Percentiles rank a stretch among this genome's conserved stretches.
Evolutionary conservation across 2,797 vertebrate genomes (phyloP).

Genomic region (Chelon labrosus): DNA sequence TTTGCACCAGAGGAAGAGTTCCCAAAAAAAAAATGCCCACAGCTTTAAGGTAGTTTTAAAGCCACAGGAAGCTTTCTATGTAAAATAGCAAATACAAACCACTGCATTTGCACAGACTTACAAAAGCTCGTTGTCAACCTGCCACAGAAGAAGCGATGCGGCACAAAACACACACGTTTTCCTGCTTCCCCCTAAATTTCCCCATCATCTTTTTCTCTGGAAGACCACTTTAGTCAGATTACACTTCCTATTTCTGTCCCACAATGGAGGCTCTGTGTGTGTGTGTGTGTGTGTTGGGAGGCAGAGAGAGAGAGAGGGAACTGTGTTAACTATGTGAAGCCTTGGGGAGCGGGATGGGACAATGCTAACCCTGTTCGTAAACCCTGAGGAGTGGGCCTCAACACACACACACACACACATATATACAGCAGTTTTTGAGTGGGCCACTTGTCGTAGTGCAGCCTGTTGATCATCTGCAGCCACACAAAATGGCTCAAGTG

Average conservation of each 20-base stretch:
- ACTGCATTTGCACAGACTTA: not conserved
- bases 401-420: slow-evolving; percentile 27
- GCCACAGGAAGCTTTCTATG: too few relatives aligned
- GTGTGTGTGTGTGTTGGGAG: slow-evolving; percentile 13
- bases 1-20: too few relatives aligned
- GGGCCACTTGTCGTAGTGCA: slow-evolving; percentile 63
- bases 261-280: slow-evolving; percentile 76
- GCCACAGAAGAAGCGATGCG: not conserved
- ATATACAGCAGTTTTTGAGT: slow-evolving; percentile 39
- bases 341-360: slow-evolving; percentile 69
- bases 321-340: slow-evolving; percentile 72
- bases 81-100: not conserved
- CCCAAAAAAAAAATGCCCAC: too few relatives aligned
- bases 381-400: slow-evolving; percentile 66
- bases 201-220: slow-evolving; percentile 31
- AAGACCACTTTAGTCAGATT: slow-evolving; percentile 63
- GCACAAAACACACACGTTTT: slow-evolving; percentile 20
- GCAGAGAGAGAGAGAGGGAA: slow-evolving; percentile 45
- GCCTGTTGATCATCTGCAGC: slow-evolving; percentile 76
- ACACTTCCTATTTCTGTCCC: slow-evolving; percentile 67
- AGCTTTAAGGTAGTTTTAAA: too few relatives aligned
- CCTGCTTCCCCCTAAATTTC: slow-evolving; percentile 38
- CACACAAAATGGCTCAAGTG: slow-evolving; percentile 44
- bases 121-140: not conserved
- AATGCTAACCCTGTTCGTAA: slow-evolving; percentile 78